Percentiles rank a stretch among this genome's conserved stretches.
Evolutionary conservation across 1,140 invertebrate species (phyloP).

Genomic region (Penaeus chinensis): DNA sequence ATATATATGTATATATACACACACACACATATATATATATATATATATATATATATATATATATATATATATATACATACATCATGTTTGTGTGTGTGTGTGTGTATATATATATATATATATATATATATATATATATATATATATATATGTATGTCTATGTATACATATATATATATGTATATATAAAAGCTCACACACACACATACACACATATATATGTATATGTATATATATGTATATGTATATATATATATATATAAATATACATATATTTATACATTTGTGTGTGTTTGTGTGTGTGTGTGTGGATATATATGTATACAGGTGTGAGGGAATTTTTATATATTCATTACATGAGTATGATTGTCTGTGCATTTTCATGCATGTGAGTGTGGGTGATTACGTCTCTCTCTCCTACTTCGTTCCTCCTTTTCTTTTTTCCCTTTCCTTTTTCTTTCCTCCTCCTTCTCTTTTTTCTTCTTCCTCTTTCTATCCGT

Average conservation of each 20-base stretch:
- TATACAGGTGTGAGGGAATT: no score
- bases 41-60: no score
- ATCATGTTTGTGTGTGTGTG: background rate
- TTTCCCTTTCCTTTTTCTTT: background rate
- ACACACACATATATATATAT: no score
- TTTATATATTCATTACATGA: no score
- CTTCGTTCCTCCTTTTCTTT: background rate
- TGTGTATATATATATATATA: background rate
- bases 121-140: conserved; percentile 11
- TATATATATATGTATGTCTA: background rate
- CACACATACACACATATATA: background rate
- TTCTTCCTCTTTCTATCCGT: background rate
- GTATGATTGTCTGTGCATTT: no score
- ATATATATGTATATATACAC: no score
- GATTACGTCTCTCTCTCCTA: background rate
- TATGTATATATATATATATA: no score
- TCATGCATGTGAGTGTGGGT: background rate
- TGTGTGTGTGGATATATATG: no score
- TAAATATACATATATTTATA: no score
- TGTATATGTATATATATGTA: background rate
- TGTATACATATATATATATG: no score
- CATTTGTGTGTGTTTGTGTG: no score
- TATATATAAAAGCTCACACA: background rate
- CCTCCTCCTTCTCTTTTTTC: background rate
- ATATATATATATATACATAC: background rate